Evolutionary conservation across 2,888 invertebrate species (phyloP).

Genomic region (Orthosia incerta): DNA sequence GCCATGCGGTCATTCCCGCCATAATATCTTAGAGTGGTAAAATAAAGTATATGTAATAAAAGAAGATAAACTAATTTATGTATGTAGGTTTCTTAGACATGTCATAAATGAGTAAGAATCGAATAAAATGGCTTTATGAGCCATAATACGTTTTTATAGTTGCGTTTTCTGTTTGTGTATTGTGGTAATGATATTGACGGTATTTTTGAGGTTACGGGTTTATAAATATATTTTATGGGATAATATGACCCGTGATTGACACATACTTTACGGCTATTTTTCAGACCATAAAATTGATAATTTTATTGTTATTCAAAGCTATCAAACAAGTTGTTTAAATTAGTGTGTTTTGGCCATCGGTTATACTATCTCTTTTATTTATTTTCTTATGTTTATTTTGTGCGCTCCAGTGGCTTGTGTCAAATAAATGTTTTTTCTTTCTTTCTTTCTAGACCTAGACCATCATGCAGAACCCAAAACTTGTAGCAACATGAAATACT

Average conservation of each 20-base stretch:
- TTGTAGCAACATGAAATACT: background rate
- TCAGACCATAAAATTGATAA: background rate
- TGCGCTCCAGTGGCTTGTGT: too few species aligned
- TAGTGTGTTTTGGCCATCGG: background rate
- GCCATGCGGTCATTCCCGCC: slow-evolving; percentile 60
- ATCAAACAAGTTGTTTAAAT: background rate
- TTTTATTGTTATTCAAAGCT: background rate
- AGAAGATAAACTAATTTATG: slow-evolving; percentile 70
- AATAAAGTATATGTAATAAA: slow-evolving; percentile 67
- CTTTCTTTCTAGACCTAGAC: too few species aligned
- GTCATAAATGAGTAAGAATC: slow-evolving; percentile 69
- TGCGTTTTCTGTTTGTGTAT: slow-evolving; percentile 63
- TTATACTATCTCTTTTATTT: background rate
- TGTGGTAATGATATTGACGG: slow-evolving; percentile 61
- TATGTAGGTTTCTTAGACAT: slow-evolving; percentile 67
- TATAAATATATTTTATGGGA: slow-evolving; percentile 30
- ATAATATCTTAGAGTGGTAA: slow-evolving; percentile 68
- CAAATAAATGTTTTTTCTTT: too few species aligned
- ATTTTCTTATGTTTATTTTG: too few species aligned
- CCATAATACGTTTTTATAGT: slow-evolving; percentile 67
- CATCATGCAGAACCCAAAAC: too few species aligned
- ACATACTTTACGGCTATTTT: slow-evolving; percentile 8
- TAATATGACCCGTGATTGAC: slow-evolving; percentile 28
- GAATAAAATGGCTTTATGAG: slow-evolving; percentile 66
- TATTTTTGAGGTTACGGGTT: slow-evolving; percentile 33